Evolutionary conservation across 2,113 vertebrate species (phyloP).

Genomic region (Verasper variegatus): DNA sequence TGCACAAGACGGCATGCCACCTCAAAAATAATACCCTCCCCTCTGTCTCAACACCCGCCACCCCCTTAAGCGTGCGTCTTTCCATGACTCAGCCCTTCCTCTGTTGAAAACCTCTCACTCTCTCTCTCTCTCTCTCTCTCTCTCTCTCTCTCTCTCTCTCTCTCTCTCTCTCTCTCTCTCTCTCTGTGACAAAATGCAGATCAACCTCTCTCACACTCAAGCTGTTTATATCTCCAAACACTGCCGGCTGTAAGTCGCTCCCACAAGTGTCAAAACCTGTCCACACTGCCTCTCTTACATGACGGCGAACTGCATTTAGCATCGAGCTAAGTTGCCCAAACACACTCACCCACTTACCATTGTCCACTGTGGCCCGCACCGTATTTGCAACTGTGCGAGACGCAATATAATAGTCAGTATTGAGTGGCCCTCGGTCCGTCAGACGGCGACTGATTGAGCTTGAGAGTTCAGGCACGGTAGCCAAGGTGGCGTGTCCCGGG

Average conservation of each 20-base stretch:
- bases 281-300: slow-evolving; percentile 67
- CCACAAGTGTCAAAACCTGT: slow-evolving; percentile 75
- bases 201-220: slow-evolving; percentile 69
- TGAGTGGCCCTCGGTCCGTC: slow-evolving; percentile 66
- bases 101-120: slow-evolving; percentile 61
- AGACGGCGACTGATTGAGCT: slow-evolving; percentile 73
- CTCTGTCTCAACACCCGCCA: slow-evolving; percentile 53
- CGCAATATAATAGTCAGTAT: slow-evolving; percentile 77
- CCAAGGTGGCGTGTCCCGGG: slow-evolving; percentile 76
- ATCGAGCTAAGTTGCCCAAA: slow-evolving; percentile 42
- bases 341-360: slow-evolving; percentile 70
- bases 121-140: slow-evolving; percentile 21
- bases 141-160: slow-evolving; percentile 43
- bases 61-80: slow-evolving; percentile 56
- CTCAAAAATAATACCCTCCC: slow-evolving; percentile 68
- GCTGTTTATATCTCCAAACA: slow-evolving; percentile 77
- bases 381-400: slow-evolving; percentile 45
- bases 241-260: slow-evolving; percentile 65
- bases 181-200: slow-evolving; percentile 76
- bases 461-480: slow-evolving; percentile 80
- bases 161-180: slow-evolving; percentile 19
- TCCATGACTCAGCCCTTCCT: slow-evolving; percentile 77
- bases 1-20: slow-evolving; percentile 55
- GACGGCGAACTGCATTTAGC: slow-evolving; percentile 62
- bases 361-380: slow-evolving; percentile 67